Percentiles rank a stretch among this genome's conserved stretches.
Evolutionary conservation across 53 echinoderm and acorn worm genomes (phyloP).

Genomic region (Holothuria leucospilota): DNA sequence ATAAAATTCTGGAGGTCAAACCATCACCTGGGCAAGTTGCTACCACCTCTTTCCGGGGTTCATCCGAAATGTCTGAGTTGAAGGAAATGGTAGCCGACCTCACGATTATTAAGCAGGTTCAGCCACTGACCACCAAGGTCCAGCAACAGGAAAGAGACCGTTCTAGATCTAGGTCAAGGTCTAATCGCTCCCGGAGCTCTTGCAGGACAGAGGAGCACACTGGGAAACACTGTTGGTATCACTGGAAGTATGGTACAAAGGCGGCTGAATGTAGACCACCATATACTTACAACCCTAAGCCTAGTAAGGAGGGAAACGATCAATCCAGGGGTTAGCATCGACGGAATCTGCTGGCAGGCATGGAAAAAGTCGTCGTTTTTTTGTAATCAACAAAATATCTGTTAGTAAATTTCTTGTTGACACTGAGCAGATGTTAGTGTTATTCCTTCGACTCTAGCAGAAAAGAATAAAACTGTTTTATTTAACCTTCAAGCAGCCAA

Average conservation of each 20-base stretch:
- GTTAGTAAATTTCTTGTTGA: slow-evolving; percentile 59
- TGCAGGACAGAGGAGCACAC: background rate
- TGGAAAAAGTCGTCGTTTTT: slow-evolving; percentile 49
- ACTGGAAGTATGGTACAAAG: slow-evolving; percentile 40
- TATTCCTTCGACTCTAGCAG: slow-evolving; percentile 8
- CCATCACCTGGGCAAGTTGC: background rate
- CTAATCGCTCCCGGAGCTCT: background rate
- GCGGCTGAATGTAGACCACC: slow-evolving; percentile 48
- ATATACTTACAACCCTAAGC: slow-evolving; percentile 11
- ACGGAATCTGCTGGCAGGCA: slow-evolving; percentile 45
- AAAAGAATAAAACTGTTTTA: slow-evolving; percentile 15
- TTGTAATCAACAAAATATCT: slow-evolving; percentile 28
- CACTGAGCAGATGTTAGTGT: slow-evolving; percentile 63
- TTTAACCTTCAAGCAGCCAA: slow-evolving; percentile 53
- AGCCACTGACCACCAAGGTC: slow-evolving; percentile 1
- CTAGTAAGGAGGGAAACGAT: slow-evolving; percentile 40
- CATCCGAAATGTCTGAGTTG: background rate
- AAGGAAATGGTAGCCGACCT: slow-evolving; percentile 10
- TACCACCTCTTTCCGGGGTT: background rate
- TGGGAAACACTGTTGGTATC: slow-evolving; percentile 56
- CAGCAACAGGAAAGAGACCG: background rate
- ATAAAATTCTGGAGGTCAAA: slow-evolving; percentile 42
- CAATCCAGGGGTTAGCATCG: slow-evolving; percentile 59
- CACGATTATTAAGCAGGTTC: slow-evolving; percentile 16
- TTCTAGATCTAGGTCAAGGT: background rate